Percentiles rank a stretch among this genome's conserved stretches.
phyloP scores from a whole-genome alignment of 30 jellyfish, hydroid and myxozoan species.

The Hydractinia echinata region DNA sequence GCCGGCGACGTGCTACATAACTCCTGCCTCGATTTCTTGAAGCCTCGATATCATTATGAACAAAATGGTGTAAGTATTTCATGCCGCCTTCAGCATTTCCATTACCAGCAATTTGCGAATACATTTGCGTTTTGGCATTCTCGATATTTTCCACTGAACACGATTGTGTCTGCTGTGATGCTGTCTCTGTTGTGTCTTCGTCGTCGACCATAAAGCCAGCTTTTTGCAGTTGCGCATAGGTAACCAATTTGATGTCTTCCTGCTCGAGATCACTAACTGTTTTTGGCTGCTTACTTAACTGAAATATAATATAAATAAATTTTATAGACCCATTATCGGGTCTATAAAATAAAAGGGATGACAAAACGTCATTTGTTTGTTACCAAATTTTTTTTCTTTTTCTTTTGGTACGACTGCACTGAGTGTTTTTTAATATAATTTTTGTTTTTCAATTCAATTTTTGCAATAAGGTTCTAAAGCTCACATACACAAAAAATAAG shows the following conservation, averaged over 20 bases:
- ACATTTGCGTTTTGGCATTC: conserved; percentile 1
- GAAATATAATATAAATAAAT: background rate
- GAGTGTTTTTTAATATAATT: too few species aligned
- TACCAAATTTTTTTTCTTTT: background rate
- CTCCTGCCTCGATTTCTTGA: conserved; percentile 3
- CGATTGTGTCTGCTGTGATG: background rate
- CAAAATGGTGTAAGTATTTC: background rate
- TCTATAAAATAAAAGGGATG: background rate
- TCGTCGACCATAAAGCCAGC: conserved; percentile 11
- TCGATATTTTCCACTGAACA: background rate
- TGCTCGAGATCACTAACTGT: background rate
- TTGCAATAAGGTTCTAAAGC: too few species aligned
- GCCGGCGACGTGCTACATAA: conserved; percentile 6
- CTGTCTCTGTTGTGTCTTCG: background rate
- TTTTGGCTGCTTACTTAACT: background rate
- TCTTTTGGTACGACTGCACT: background rate
- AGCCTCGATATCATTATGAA: background rate
- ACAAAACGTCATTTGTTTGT: background rate
- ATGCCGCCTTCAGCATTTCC: background rate
- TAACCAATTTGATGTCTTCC: conserved; percentile 19
- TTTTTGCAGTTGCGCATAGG: conserved; percentile 5
- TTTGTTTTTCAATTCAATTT: too few species aligned
- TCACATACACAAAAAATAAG: too few species aligned
- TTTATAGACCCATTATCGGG: background rate
- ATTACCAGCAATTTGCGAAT: background rate